Evolutionary conservation across 2,113 vertebrate species (phyloP), one percentile per base, ranked within the genome.

Genomic region (Camelus dromedarius): DNA sequence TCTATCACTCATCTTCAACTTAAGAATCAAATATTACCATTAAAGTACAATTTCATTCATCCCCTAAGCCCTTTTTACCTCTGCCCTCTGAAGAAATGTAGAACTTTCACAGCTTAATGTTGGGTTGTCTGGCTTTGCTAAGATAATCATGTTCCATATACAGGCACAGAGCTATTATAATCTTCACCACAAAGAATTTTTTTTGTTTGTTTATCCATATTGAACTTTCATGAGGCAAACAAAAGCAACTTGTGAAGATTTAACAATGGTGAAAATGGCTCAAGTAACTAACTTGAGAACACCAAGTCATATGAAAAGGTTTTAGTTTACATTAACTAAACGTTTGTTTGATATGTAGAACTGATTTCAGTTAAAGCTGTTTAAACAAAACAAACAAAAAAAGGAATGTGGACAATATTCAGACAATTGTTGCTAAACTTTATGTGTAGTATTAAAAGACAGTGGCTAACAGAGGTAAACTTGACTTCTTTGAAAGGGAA

Each of bases 181-280:
- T 97, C 94, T 83, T 96, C 94, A 97, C 96, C 97, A 98, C 96
- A 97, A 98, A 97, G 93, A 96, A 97, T 81, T 95, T 88, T 88
- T 96, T 96, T 95, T 97, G 81, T 93, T 96, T 96, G 77, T 98
- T 98, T 98, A 98, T 94, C 82, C 73, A 83, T 64, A 38, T 48
- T 97, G 76, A 91, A 86, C 86, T 97, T 97, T 64, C 24, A 97
- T 4, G 80, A 97, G 81, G 84, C 91, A 97, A 98, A 98, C 91
- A 98, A 98, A 98, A 94, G 94, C 92, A 98, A 98, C 81, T 52
- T 91, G 95, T 76, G 88, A 98, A 97, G 89, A 89, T 92, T 76
- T 86, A 97, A 96, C 95, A 97, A 98, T 77, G 93, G 96, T 92
- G 56, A 79, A 95, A 97, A 97, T 73, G 96, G 76, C 93, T 97